A percentile compares a stretch with the other conserved stretches of the same genome.
Evolutionary conservation across 2,888 invertebrate genomes (phyloP).

Genomic region (Anthophora plumipes): DNA sequence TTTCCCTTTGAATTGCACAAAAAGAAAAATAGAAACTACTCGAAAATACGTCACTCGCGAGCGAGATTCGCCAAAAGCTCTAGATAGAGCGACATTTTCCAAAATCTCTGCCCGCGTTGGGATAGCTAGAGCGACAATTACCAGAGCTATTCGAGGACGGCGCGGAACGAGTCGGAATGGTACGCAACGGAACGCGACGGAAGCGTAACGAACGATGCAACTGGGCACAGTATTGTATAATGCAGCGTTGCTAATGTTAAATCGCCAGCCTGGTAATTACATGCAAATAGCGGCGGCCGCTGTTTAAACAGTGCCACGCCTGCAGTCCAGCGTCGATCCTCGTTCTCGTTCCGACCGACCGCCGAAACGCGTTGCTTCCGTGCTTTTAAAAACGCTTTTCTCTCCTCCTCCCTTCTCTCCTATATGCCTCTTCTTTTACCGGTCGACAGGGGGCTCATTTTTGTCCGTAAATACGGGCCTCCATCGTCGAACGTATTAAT

Average conservation of each 20-base stretch:
- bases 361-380: constrained; percentile 54
- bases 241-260: constrained; percentile 78
- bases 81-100: constrained; percentile 8
- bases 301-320: constrained; percentile 75
- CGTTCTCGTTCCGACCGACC: constrained; percentile 52
- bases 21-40: background rate
- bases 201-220: constrained; percentile 73
- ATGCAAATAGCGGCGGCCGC: constrained; percentile 77
- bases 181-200: constrained; percentile 59
- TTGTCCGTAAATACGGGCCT: constrained; percentile 17
- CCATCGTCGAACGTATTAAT: constrained; percentile 17
- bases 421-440: no score
- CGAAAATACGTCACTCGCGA: background rate
- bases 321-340: constrained; percentile 49
- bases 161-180: constrained; percentile 45
- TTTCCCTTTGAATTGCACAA: no score
- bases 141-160: constrained; percentile 30
- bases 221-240: constrained; percentile 73
- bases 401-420: constrained; percentile 1
- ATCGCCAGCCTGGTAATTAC: constrained; percentile 78
- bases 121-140: constrained; percentile 41
- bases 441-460: constrained; percentile 10
- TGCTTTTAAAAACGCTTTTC: constrained; percentile 52
- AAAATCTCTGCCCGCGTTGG: constrained; percentile 24
- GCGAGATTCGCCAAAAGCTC: constrained; percentile 22